Base-by-base conservation (phyloP, 2,888 invertebrate genomes). In the Megaustenia siamemsis region DNA sequence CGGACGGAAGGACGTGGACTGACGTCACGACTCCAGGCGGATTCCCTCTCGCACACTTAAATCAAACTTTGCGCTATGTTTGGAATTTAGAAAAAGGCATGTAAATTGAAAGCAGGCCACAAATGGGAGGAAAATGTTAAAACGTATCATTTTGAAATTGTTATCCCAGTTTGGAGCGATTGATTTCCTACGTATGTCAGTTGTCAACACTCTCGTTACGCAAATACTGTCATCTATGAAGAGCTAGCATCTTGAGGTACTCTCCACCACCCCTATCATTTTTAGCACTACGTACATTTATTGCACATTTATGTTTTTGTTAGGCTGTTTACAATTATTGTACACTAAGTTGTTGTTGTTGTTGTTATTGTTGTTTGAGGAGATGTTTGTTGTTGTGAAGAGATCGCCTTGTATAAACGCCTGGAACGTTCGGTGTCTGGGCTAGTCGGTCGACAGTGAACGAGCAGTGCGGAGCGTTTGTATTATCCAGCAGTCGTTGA, bases 151-250 rank as follows among this genome's bases (percentile, higher is more conserved):
- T 49, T 32, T 35, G 3, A 73, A 49, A 73, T 73, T 28, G 49
- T 6, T 49, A 49, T 73, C 73, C 21, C 49, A 28, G 5, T 73
- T 73, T 60, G 40, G 63, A 82, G 28, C 43, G 63, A 76, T 75
- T 76, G 75, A 82, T 82, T 82, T 63, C 40, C 0, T 18, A 28
- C 24, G 63, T 38, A 32, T 60, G 75, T 76, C 68, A 63, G 82
- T 63, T 71, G 82, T 76, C 40, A 82, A 82, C 82, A 82, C 38
- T 18, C 49, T 82, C 60, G 38, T 40, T 63, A 66, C 82, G 82
- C 66, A 82, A 82, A 82, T 66, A 73, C 76, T 66, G 63, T 63
- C 43, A 78, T 78, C 43, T 66, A n/a, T 66, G 28, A 21, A 8
- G 40, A 43, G 78, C 18, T 78, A 2, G 28, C 18, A 10, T 32